These are phyloP conservation scores for Rhizomys pruinosus DNA, from an alignment of 2,113 vertebrate species.

Conservation along the genomic window DNA sequence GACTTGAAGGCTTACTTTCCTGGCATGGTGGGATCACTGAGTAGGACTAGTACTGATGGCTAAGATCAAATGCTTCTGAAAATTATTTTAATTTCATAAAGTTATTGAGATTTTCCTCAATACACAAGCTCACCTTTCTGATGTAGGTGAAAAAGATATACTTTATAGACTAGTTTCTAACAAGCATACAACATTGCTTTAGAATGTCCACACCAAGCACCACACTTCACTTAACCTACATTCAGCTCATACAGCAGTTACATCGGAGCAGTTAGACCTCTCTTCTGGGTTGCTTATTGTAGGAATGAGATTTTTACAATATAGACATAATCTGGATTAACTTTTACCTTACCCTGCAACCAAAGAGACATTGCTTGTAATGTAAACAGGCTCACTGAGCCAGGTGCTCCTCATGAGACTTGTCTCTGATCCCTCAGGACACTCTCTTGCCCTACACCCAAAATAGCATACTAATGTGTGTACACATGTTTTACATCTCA, in stretches of 20 bases:
- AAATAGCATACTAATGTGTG: too few relatives aligned
- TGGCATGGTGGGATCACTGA: not conserved
- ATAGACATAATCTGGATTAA: too few relatives aligned
- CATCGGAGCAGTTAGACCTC: slow-evolving; percentile 10
- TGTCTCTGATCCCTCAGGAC: too few relatives aligned
- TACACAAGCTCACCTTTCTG: not conserved
- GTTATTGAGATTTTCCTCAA: not conserved
- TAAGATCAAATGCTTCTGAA: slow-evolving; percentile 56
- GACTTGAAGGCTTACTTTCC: not conserved
- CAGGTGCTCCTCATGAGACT: too few relatives aligned
- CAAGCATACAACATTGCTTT: not conserved
- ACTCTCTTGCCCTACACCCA: too few relatives aligned
- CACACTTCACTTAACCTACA: not conserved
- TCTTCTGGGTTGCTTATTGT: not conserved
- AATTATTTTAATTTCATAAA: slow-evolving; percentile 24
- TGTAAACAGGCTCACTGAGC: too few relatives aligned
- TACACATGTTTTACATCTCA: too few relatives aligned
- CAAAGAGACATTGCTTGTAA: too few relatives aligned
- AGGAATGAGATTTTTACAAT: too few relatives aligned
- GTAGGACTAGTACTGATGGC: not conserved
- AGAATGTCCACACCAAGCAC: not conserved
- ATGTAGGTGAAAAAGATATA: not conserved
- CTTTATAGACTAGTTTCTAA: slow-evolving; percentile 6
- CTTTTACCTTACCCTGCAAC: too few relatives aligned
- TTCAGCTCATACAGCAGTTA: not conserved